Evolutionary conservation across 2,888 invertebrate genomes (phyloP), one percentile per base, ranked within the genome.

Genomic region (Scaptomyza cyrtandrae): DNA sequence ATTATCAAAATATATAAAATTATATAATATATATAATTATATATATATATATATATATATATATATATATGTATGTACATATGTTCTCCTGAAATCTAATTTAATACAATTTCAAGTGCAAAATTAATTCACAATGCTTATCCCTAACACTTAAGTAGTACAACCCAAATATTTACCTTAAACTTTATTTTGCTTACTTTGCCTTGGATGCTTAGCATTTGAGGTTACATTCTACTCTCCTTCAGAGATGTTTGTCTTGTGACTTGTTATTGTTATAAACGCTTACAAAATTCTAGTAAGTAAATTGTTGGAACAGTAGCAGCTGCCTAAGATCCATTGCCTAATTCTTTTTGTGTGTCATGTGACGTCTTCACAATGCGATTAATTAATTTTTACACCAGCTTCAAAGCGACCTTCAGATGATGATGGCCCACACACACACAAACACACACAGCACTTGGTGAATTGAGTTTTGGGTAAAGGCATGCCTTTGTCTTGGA

Each of bases 301-400:
- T 14, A 46, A 29, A 46, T 19, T 69, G 60, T 61, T 64, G 55
- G 52, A 62, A 31, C 13, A 55, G 64, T 50, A 74, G 66, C 86
- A 80, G 74, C 72, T 80, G 69, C 57, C 53, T 69, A 69, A 75
- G 57, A 64, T 63, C 53, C 63, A 48, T 48, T 63, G 37, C 63
- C 61, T 64, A 65, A 72, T 74, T 62, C 61, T 16, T 49, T 52
- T 31, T 53, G 71, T 52, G 74, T 60, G 61, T 65, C 71, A 67
- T 74, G 60, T 79, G 83, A 74, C 57, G 63, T 45, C 53, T 45
- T 58, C 63, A 54, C 44, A 29, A 39, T 24, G 52, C 61, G 52
- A 80, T 75, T 86, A 72, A 81, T 81, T 83, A 69, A 83, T 75
- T 72, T 65, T 75, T 13, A 35, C 24, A 45, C 57, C 49, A 78